Conservation (phyloP, 2,888 invertebrate genomes). For the Nomada fucata region DNA sequence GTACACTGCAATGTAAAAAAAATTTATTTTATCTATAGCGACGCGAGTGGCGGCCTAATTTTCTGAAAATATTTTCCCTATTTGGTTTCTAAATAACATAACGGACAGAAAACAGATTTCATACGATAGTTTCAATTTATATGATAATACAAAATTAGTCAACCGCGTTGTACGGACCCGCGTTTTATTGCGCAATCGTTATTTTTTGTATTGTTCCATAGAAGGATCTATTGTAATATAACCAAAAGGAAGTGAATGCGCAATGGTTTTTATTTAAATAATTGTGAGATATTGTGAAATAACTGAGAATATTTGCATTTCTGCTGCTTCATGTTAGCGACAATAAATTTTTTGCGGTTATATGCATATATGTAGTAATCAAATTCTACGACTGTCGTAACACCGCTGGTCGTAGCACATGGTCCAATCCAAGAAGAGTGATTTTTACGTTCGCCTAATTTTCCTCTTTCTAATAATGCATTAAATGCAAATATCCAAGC, state of each 20-base stretch:
- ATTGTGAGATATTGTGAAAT: neutral
- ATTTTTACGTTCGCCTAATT: neutral
- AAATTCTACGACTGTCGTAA: conserved; percentile 1
- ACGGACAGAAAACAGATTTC: too few relatives aligned
- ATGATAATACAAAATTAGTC: too few relatives aligned
- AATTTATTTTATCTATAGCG: neutral
- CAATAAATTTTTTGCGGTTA: neutral
- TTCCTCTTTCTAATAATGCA: conserved; percentile 1
- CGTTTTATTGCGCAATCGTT: too few relatives aligned
- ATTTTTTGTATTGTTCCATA: too few relatives aligned
- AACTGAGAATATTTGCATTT: neutral
- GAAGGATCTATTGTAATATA: too few relatives aligned
- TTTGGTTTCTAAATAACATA: too few relatives aligned
- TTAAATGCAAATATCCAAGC: neutral
- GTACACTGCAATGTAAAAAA: neutral
- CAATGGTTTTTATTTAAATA: neutral
- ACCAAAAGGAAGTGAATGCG: too few relatives aligned
- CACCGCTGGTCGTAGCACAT: neutral
- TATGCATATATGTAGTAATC: neutral
- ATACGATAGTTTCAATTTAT: too few relatives aligned
- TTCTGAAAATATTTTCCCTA: too few relatives aligned
- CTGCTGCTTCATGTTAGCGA: neutral
- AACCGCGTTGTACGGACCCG: too few relatives aligned
- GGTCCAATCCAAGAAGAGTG: neutral
- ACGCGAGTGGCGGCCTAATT: too few relatives aligned